Conservation (phyloP, 2,797 vertebrate genomes). For the Acanthurus tractus region DNA sequence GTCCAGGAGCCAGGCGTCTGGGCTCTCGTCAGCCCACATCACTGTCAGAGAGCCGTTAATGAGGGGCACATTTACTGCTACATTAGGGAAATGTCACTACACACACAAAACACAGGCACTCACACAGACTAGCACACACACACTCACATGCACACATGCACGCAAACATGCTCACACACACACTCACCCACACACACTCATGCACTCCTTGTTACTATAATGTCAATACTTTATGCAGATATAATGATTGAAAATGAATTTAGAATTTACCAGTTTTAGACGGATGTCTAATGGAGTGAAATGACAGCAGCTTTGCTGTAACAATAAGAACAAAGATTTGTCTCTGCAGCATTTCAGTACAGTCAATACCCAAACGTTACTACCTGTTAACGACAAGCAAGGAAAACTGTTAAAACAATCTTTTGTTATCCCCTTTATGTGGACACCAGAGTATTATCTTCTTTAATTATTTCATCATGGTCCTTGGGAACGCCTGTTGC, state of each 20-base stretch:
- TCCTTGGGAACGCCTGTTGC: not conserved
- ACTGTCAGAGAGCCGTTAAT: conserved; percentile 92
- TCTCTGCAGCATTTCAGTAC: not conserved
- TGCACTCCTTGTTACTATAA: conserved; percentile 10
- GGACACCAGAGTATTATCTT: no score
- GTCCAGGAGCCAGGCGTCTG: conserved; percentile 72
- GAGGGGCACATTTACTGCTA: conserved; percentile 91
- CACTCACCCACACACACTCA: conserved; percentile 66
- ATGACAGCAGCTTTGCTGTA: not conserved
- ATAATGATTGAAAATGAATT: not conserved
- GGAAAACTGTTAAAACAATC: not conserved
- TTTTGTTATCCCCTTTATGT: not conserved
- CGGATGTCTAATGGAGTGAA: not conserved
- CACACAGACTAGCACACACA: conserved; percentile 77
- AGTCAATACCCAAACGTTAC: not conserved
- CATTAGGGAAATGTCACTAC: conserved; percentile 95
- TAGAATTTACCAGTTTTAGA: not conserved
- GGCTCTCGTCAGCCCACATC: conserved; percentile 88
- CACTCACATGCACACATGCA: conserved; percentile 57
- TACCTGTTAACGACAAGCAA: not conserved
- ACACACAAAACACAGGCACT: conserved; percentile 84
- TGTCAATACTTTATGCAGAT: conserved; percentile 31
- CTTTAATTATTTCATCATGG: not conserved
- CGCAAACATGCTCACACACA: conserved; percentile 21
- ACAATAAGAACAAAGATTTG: not conserved